Evolutionary conservation across 2,113 vertebrate species (phyloP).

Genomic region (Ciconia boyciana): DNA sequence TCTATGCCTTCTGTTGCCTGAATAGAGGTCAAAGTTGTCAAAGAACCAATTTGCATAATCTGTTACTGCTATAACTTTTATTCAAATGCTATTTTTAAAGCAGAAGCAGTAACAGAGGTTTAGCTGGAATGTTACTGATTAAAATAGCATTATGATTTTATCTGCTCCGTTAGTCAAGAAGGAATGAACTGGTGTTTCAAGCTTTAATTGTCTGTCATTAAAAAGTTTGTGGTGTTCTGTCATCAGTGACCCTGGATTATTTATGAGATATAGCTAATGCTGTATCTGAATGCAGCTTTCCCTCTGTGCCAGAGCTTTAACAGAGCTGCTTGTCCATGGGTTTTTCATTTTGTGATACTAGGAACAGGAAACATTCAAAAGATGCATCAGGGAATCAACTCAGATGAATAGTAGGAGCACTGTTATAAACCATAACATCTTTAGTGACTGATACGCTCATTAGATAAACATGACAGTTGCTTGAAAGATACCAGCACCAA

Average conservation of each 20-base stretch:
- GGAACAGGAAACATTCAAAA: not conserved
- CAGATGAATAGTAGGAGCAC: not conserved
- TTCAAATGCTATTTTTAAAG: constrained; percentile 12
- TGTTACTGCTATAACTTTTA: not conserved
- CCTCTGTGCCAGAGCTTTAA: not conserved
- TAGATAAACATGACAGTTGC: not conserved
- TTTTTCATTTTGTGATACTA: not conserved
- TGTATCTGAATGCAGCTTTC: not conserved
- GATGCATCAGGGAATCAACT: not conserved
- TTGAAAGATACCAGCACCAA: not conserved
- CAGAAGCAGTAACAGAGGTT: not conserved
- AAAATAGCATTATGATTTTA: constrained; percentile 15
- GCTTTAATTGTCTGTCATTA: constrained; percentile 3
- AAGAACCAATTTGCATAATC: not conserved
- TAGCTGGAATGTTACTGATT: not conserved
- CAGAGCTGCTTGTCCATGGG: not conserved
- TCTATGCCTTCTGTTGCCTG: not conserved
- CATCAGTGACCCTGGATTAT: not conserved
- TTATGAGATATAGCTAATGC: not conserved
- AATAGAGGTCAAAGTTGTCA: not conserved
- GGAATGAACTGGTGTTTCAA: not conserved
- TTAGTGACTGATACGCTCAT: not conserved
- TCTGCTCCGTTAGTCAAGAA: constrained; percentile 1
- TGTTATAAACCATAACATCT: not conserved
- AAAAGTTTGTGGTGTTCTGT: not conserved